Evolutionary conservation across 2,888 invertebrate species (phyloP).

Genomic region (Ormyrus labotus): DNA sequence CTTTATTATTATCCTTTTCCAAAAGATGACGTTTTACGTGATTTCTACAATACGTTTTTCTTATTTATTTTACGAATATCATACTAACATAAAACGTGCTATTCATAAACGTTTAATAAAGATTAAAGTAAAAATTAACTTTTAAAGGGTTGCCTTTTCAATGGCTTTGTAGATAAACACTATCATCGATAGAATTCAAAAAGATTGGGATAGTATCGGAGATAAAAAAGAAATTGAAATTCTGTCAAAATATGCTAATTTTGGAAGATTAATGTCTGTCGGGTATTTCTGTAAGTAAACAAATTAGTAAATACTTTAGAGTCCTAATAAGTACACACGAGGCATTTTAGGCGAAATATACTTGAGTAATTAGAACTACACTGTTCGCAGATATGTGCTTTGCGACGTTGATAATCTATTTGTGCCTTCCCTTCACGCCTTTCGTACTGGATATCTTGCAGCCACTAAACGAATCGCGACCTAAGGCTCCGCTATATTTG

Average conservation of each 20-base stretch:
- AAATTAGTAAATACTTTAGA: background rate
- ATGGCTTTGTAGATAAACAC: constrained; percentile 12
- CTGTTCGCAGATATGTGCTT: background rate
- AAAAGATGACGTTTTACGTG: no score
- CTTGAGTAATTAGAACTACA: background rate
- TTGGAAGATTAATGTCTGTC: background rate
- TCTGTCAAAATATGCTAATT: constrained; percentile 3
- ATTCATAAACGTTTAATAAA: no score
- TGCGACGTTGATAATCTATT: background rate
- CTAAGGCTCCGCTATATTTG: constrained; percentile 45
- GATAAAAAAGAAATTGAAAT: constrained; percentile 30
- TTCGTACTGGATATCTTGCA: constrained; percentile 11
- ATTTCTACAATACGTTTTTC: no score
- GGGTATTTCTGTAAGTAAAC: background rate
- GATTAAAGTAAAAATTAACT: no score
- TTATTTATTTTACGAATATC: no score
- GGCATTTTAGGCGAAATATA: background rate
- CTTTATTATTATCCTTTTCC: background rate
- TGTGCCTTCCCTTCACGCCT: constrained; percentile 22
- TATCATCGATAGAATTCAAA: constrained; percentile 18
- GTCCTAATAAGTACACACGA: background rate
- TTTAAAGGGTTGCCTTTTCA: no score
- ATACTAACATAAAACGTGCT: no score
- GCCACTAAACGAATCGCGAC: constrained; percentile 56
- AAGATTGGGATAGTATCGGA: constrained; percentile 28